Evolutionary conservation across 1,140 invertebrate species (phyloP), one percentile per base, ranked within the genome.

Genomic region (Caenorhabditis tropicalis): DNA sequence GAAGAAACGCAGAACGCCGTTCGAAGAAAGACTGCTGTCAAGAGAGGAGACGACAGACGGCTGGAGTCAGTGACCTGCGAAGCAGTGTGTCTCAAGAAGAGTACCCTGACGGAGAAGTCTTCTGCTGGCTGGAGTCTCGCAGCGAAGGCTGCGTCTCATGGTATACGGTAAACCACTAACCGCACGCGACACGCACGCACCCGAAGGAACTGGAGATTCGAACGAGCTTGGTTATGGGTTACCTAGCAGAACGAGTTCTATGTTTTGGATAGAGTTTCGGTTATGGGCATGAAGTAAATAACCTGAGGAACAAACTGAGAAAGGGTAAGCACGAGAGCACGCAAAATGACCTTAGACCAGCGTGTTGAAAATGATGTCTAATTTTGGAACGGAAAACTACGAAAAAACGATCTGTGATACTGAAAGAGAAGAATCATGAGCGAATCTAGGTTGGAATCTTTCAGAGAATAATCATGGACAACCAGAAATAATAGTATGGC

Each of bases 111-210:
- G n/a, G 65, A 2, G 33, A 29, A 36, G 65, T 43, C 65, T 36
- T 15, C 4, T 43, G 65, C 36, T 74, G 33, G 65, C 36, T 21
- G 36, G 65, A 43, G 65, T 74, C 65, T 74, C 65, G 36, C 65
- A 74, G n/a, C 65, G 65, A 74, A 33, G 24, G 43, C 65, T 29
- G 65, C 65, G 36, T 39, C 43, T 74, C n/a, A 6, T 15, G 65
- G 36, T 4, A 15, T 74, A 74, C 65, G 65, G 65, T 74, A 74
- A 46, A 74, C 43, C 65, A 46, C n/a, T 74, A 46, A 46, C 65
- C 65, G 65, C 65, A 74, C 65, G 65, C 65, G 65, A 74, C 65
- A 74, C 65, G 65, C 65, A 46, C 65, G 65, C 65, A 24, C n/a
- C 2, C 65, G 15, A 74, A 2, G 65, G 36, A 39, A 74, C 15